Percentiles rank a stretch among this genome's conserved stretches.
These are phyloP conservation scores for Hoplostethus mediterraneus DNA, from an alignment of 2,797 vertebrate species.

Conservation along the genomic window DNA sequence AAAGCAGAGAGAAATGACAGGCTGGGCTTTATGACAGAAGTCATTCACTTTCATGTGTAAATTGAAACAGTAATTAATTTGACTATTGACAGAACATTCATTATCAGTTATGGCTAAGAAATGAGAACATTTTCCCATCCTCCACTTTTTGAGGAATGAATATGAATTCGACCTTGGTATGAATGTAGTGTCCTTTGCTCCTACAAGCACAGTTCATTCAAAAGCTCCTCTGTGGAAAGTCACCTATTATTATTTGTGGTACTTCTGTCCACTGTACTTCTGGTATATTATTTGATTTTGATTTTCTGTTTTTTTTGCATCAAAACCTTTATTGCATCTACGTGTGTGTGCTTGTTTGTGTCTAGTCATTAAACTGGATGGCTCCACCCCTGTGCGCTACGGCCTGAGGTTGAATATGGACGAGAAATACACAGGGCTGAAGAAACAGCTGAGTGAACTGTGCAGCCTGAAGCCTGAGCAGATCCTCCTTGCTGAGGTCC, in stretches of 20 bases:
- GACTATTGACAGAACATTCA: background rate
- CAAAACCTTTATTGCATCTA: background rate
- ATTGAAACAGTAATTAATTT: background rate
- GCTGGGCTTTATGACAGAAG: background rate
- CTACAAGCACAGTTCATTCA: too few species aligned
- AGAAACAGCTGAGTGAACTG: slow-evolving; percentile 97
- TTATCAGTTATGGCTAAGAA: background rate
- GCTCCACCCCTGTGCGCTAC: slow-evolving; percentile 93
- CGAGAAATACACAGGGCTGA: slow-evolving; percentile 97
- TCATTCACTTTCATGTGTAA: background rate
- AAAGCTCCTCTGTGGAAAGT: too few species aligned
- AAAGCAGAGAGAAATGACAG: background rate
- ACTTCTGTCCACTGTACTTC: too few species aligned
- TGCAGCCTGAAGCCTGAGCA: slow-evolving; percentile 96
- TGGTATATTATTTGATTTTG: background rate
- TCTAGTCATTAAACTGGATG: slow-evolving; percentile 95
- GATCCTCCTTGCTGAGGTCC: slow-evolving; percentile 96
- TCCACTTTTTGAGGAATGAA: background rate
- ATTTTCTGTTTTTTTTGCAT: background rate
- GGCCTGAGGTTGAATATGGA: slow-evolving; percentile 97
- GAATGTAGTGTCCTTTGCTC: too few species aligned
- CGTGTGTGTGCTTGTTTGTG: slow-evolving; percentile 5
- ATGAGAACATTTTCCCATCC: background rate
- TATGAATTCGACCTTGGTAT: too few species aligned
- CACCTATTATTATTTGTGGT: too few species aligned